These are phyloP conservation scores for Ondatra zibethicus DNA, from an alignment of 2,113 vertebrate genomes.

Conservation along the genomic window DNA sequence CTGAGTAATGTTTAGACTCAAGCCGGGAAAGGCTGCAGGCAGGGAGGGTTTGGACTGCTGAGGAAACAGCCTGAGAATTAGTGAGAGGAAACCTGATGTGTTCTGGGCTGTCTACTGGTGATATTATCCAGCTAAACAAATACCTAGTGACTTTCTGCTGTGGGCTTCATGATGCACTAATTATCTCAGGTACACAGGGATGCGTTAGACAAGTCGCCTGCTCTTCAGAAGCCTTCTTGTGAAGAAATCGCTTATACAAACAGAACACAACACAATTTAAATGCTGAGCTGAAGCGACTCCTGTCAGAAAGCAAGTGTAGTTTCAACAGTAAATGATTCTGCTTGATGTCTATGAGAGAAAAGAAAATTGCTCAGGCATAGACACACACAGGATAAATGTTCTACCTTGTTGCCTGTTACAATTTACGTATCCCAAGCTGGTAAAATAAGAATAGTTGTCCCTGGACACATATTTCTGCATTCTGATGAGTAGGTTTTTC, in stretches of 20 bases:
- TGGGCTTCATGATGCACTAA: neutral
- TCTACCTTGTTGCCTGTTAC: slow-evolving; percentile 48
- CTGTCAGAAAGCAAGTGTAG: slow-evolving; percentile 27
- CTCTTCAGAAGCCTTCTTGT: neutral
- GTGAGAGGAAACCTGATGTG: neutral
- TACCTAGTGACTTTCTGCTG: neutral
- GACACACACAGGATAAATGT: slow-evolving; percentile 16
- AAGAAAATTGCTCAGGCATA: slow-evolving; percentile 46
- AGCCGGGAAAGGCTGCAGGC: neutral
- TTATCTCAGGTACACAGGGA: neutral
- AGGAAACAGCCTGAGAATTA: slow-evolving; percentile 34
- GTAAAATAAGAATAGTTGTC: slow-evolving; percentile 58
- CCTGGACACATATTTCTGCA: neutral
- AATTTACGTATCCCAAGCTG: slow-evolving; percentile 60
- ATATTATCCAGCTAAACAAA: neutral
- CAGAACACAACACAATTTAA: neutral
- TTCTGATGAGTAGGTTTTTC: slow-evolving; percentile 60
- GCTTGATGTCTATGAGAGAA: slow-evolving; percentile 35
- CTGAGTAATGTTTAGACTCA: slow-evolving; percentile 40
- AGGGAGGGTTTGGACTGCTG: neutral
- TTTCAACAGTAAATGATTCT: slow-evolving; percentile 52
- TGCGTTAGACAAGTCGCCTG: neutral
- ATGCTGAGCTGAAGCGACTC: neutral
- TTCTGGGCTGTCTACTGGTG: neutral
- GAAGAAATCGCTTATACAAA: neutral